Percentiles rank a stretch among this genome's conserved stretches.
Evolutionary conservation across 2,113 vertebrate genomes (phyloP).

Genomic region (Prietella phreatophila): DNA sequence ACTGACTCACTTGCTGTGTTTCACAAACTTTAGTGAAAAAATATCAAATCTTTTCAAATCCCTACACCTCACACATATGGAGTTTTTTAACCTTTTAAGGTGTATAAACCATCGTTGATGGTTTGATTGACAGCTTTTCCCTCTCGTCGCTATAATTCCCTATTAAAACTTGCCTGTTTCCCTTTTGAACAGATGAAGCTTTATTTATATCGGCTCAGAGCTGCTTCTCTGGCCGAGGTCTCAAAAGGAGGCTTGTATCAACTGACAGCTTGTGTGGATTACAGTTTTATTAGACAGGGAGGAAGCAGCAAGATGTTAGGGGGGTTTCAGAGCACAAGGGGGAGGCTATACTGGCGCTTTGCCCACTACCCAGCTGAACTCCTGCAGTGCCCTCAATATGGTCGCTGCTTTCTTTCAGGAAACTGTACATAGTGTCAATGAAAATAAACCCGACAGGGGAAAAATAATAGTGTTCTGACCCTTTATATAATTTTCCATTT

Average conservation of each 20-base stretch:
- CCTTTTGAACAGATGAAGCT: slow-evolving; percentile 65
- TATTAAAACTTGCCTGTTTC: slow-evolving; percentile 57
- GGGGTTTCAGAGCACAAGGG: slow-evolving; percentile 70
- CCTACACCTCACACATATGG: slow-evolving; percentile 8
- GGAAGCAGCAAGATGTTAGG: slow-evolving; percentile 77
- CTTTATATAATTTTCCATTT: slow-evolving; percentile 5
- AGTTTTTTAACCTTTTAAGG: slow-evolving; percentile 32
- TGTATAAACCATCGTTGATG: slow-evolving; percentile 32
- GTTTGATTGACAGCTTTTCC: slow-evolving; percentile 40
- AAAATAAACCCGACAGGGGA: slow-evolving; percentile 37
- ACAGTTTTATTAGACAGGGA: slow-evolving; percentile 76
- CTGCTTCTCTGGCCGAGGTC: slow-evolving; percentile 65
- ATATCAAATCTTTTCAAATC: slow-evolving; percentile 12
- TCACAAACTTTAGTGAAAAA: slow-evolving; percentile 14
- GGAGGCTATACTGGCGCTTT: slow-evolving; percentile 63
- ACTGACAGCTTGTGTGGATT: slow-evolving; percentile 82
- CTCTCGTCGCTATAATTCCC: slow-evolving; percentile 45
- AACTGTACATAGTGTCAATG: slow-evolving; percentile 50
- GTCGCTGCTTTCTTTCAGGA: slow-evolving; percentile 52
- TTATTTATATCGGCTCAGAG: slow-evolving; percentile 70
- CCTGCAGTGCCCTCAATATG: slow-evolving; percentile 74
- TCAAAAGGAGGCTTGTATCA: slow-evolving; percentile 77
- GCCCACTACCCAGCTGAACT: slow-evolving; percentile 70
- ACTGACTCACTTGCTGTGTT: slow-evolving; percentile 23
- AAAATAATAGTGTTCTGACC: slow-evolving; percentile 19